Evolutionary conservation across 1,140 invertebrate genomes (phyloP).

Genomic region (Dendrolimus kikuchii): DNA sequence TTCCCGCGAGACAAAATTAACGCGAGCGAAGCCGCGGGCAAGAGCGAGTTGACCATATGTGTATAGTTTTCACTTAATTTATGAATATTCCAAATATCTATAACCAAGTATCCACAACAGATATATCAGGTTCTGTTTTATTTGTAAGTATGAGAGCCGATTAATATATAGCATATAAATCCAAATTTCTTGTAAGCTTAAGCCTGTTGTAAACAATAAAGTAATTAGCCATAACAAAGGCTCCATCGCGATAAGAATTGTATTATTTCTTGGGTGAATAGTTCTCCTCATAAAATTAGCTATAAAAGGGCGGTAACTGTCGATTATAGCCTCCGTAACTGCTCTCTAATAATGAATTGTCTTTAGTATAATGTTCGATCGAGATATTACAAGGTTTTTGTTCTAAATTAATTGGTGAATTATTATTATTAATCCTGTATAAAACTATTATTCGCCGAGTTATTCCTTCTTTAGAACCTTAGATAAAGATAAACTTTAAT

Average conservation of each 20-base stretch:
- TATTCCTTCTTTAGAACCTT: background rate
- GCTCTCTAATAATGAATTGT: slow-evolving; percentile 69
- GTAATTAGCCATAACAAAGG: slow-evolving; percentile 22
- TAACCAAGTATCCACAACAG: too few species aligned
- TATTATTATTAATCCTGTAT: background rate
- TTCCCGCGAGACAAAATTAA: too few species aligned
- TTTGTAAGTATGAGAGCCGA: too few species aligned
- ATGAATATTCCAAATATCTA: too few species aligned
- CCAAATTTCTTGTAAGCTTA: background rate
- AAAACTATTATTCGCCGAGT: background rate
- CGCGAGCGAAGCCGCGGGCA: too few species aligned
- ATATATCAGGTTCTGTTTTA: too few species aligned
- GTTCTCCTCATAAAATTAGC: slow-evolving; percentile 62
- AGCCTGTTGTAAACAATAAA: background rate
- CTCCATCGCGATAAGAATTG: slow-evolving; percentile 42
- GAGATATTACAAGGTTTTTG: slow-evolving; percentile 52
- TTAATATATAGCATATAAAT: too few species aligned
- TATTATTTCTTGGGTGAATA: slow-evolving; percentile 60
- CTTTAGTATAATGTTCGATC: slow-evolving; percentile 60
- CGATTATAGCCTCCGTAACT: slow-evolving; percentile 59
- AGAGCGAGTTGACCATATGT: background rate
- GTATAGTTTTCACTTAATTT: slow-evolving; percentile 3
- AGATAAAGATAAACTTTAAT: too few species aligned
- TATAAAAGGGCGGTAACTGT: slow-evolving; percentile 68
- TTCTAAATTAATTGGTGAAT: slow-evolving; percentile 26